A percentile compares a stretch with the other conserved stretches of the same genome.
Evolutionary conservation across 2,888 invertebrate genomes (phyloP).

Genomic region (Andrena chrysosceles): DNA sequence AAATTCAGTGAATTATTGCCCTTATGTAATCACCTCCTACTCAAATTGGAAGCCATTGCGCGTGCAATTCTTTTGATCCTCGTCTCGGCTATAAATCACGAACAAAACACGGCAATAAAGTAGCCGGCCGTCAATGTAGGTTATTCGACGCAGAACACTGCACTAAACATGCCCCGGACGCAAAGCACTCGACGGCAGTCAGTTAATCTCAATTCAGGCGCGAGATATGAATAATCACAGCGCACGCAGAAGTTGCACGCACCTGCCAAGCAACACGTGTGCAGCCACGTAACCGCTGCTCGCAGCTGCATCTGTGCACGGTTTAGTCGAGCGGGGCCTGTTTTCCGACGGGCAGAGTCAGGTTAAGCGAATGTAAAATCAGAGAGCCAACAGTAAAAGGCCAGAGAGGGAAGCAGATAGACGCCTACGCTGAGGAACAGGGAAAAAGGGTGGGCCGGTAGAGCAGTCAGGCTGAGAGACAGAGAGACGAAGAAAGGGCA

Average conservation of each 20-base stretch:
- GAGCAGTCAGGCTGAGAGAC: constrained; percentile 40
- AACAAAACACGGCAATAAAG: neutral
- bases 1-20: too few relatives aligned
- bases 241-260: neutral
- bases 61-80: neutral
- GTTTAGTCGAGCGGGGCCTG: neutral
- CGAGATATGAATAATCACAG: neutral
- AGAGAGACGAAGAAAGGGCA: constrained; percentile 46
- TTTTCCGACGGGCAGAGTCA: constrained; percentile 6
- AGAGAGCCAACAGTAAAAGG: constrained; percentile 10
- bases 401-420: constrained; percentile 29
- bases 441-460: constrained; percentile 4
- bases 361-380: constrained; percentile 26
- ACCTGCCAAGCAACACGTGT: constrained; percentile 20
- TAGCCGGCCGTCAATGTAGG: neutral
- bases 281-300: neutral
- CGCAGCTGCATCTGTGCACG: neutral
- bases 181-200: neutral
- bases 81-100: neutral
- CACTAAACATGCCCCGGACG: neutral
- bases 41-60: neutral
- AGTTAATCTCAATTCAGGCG: neutral
- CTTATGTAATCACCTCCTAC: neutral
- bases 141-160: neutral
- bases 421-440: neutral